Base-by-base conservation (phyloP, 2,797 vertebrate species). In the Oreortyx pictus region DNA sequence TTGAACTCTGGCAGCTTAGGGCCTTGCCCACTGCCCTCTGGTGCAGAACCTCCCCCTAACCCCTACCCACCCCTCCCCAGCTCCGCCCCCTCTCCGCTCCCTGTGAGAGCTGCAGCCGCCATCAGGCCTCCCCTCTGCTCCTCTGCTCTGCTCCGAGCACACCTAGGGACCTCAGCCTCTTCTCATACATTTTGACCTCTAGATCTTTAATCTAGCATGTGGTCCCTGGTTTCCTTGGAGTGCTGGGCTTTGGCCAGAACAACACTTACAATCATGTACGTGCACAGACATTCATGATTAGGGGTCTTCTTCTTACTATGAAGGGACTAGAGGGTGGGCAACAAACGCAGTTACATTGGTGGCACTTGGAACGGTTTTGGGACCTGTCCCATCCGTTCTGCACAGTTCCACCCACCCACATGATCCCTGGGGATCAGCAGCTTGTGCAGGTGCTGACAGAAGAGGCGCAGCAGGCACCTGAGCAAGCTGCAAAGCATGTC, bases 371-470 rank as follows among this genome's bases (percentile, higher is more conserved):
- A 52, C 3, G 11, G 29, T 20, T 65, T 14, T 50, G n/a, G 14
- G 37, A 62, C 9, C 29, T 50, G 22, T 41, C 43, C 24, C 37
- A 39, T 25, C 29, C 4, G 0, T 44, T 67, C 18, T 5, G 23
- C 17, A 22, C 39, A n/a, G 17, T 6, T 62, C 14, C n/a, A 29
- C 23, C 22, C 25, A 41, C 11, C 8, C 5, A 4, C 18, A 18
- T 7, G 52, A 12, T 27, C 23, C 39, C 33, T 37, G 52, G 25
- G 9, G 49, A 83, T 27, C 4, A 43, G 46, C 15, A 33, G 25
- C 39, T 61, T 11, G 17, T 0, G 0, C 14, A 23, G 50, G 27
- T 0, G 0, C 31, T n/a, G 52, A n/a, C 54, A 43, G 44, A 41
- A 66, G 19, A 60, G n/a, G 47, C 33, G 60, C 27, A 57, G 47